phyloP scores from a whole-genome alignment of 2,888 invertebrate genomes.

The Heteromurus nitidus region DNA sequence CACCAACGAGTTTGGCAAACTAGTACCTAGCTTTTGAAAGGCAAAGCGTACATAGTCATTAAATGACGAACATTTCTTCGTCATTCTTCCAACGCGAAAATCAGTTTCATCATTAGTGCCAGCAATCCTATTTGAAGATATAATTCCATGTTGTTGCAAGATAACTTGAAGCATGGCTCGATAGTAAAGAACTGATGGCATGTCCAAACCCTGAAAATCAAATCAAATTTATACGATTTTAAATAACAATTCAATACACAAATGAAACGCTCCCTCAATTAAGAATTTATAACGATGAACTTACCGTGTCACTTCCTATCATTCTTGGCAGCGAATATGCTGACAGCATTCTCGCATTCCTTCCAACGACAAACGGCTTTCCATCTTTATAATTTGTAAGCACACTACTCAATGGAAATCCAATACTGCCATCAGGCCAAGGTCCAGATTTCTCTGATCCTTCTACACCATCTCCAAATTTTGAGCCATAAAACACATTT shows the following conservation, averaged over 20 bases:
- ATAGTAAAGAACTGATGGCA: slow-evolving; percentile 84
- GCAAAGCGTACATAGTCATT: slow-evolving; percentile 83
- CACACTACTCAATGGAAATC: slow-evolving; percentile 83
- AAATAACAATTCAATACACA: slow-evolving; percentile 13
- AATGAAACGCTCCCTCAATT: not conserved
- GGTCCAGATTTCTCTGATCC: slow-evolving; percentile 18
- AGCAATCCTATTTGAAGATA: slow-evolving; percentile 54
- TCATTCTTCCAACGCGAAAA: slow-evolving; percentile 81
- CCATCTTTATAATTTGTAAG: slow-evolving; percentile 76
- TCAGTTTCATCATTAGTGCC: slow-evolving; percentile 75
- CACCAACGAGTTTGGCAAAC: not conserved
- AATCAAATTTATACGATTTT: not conserved
- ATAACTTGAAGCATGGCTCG: slow-evolving; percentile 83
- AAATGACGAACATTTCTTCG: slow-evolving; percentile 81
- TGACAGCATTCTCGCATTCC: slow-evolving; percentile 90
- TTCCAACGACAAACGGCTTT: slow-evolving; percentile 79
- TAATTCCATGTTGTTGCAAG: slow-evolving; percentile 76
- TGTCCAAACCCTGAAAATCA: slow-evolving; percentile 72
- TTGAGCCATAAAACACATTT: slow-evolving; percentile 43
- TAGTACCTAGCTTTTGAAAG: slow-evolving; percentile 78
- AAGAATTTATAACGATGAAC: slow-evolving; percentile 16
- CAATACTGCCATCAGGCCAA: slow-evolving; percentile 74
- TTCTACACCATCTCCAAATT: slow-evolving; percentile 1
- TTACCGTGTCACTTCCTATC: slow-evolving; percentile 77
- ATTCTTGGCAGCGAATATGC: slow-evolving; percentile 88